Evolutionary conservation across 2,888 invertebrate species (phyloP), one percentile per base, ranked within the genome.

Genomic region (Steinernema hermaphroditum): DNA sequence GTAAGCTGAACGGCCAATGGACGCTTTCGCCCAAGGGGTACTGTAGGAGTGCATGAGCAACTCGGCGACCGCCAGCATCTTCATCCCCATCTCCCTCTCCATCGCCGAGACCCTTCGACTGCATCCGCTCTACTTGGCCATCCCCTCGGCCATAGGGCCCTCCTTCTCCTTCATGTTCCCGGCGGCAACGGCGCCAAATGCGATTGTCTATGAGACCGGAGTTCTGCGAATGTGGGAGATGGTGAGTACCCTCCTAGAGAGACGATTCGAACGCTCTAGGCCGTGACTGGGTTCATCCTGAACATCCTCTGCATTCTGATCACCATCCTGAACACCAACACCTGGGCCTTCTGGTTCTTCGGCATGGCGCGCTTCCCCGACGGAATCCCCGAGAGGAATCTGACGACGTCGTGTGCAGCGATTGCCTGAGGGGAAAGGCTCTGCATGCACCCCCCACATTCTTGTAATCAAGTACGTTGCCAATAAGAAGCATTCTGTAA

Each of bases 171-270:
- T 89, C 74, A 88, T 89, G 77, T 81, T 90, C 8, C 90, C 90
- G 0, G 90, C 90, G 37, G 90, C 90, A 0, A 90, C 90, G 2
- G 90, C 90, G 6, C 89, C 90, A 0, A 90, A 90, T 78, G 88
- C 90, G 0, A 87, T 90, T 1, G 88, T 90, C 14, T 83, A 80
- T 84, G 88, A 76, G 68, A 81, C 81, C 0, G 81, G 80, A 57
- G 76, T 76, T 1, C 76, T 82, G 72, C 75, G 75, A 9, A 80
- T 81, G 78, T 68, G 76, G 50, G 81, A 82, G 54, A 82, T 82
- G 83, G 83, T 82, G 41, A 69, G 76, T 62, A 4, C 16, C 54
- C 24, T 54, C 46, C 9, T 16, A 4, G 16, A 6, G 22, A 54
- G 24, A 54, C 24, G 54, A 46, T 19, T 9, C 8, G 9, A 46